phyloP scores from a whole-genome alignment of 2,113 vertebrate species.

The Empidonax traillii region DNA sequence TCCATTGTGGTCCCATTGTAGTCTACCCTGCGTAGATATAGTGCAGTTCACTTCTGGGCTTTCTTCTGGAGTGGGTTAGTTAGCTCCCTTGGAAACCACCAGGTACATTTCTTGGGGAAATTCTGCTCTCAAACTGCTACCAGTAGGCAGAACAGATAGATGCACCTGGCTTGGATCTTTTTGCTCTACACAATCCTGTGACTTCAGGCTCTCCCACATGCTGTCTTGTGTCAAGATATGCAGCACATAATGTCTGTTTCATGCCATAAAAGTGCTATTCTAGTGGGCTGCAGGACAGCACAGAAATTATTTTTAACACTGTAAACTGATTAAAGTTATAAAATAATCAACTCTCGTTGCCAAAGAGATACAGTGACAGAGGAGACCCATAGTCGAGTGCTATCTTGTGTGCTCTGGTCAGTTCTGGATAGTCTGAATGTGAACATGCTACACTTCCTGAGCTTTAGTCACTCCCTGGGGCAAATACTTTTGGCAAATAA shows the following conservation, averaged over 20 bases:
- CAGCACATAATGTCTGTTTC: neutral
- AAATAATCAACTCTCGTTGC: neutral
- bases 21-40: neutral
- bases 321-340: neutral
- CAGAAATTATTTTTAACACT: neutral
- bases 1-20: fast-evolving
- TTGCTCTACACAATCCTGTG: neutral
- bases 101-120: neutral
- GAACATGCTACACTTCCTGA: fast-evolving
- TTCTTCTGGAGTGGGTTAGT: neutral
- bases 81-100: neutral
- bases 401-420: neutral
- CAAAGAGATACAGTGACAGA: neutral
- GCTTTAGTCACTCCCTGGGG: neutral
- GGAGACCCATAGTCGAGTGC: neutral
- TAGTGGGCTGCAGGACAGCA: neutral
- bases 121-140: neutral
- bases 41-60: neutral
- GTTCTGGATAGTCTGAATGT: neutral
- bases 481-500: neutral
- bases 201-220: neutral
- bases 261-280: neutral
- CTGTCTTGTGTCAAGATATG: fast-evolving
- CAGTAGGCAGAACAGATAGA: neutral
- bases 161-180: neutral